These are phyloP conservation scores for Frankliniella fusca DNA, from an alignment of 2,888 invertebrate species.

Conservation along the genomic window DNA sequence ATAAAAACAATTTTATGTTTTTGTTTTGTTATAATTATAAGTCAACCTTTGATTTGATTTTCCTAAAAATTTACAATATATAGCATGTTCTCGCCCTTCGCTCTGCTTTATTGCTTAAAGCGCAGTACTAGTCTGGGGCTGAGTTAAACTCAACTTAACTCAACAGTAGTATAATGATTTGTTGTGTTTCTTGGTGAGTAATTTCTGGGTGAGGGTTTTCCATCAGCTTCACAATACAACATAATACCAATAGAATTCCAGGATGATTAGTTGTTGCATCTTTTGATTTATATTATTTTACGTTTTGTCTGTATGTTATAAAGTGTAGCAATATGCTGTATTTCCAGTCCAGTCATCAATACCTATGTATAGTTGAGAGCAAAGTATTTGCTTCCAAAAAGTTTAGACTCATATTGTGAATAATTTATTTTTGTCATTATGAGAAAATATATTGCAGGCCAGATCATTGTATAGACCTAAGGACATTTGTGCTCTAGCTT, in stretches of 20 bases:
- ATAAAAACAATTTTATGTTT: not conserved
- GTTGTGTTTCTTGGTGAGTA: not conserved
- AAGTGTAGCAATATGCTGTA: not conserved
- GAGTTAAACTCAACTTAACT: not conserved
- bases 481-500: not conserved
- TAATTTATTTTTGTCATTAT: constrained; percentile 19
- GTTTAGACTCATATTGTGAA: not conserved
- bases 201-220: constrained; percentile 10
- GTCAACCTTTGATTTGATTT: not conserved
- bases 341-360: not conserved
- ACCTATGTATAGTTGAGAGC: not conserved
- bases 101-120: not conserved
- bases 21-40: not conserved
- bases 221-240: not conserved
- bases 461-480: not conserved
- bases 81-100: not conserved
- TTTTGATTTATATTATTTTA: constrained; percentile 1
- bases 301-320: not conserved
- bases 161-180: not conserved
- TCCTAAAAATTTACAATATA: not conserved
- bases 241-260: not conserved
- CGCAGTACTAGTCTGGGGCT: constrained; percentile 4
- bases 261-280: not conserved
- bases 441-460: constrained; percentile 4
- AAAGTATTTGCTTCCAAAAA: not conserved